These are phyloP conservation scores for Drosophila algonquin DNA, from an alignment of 2,888 invertebrate species.

Conservation along the genomic window DNA sequence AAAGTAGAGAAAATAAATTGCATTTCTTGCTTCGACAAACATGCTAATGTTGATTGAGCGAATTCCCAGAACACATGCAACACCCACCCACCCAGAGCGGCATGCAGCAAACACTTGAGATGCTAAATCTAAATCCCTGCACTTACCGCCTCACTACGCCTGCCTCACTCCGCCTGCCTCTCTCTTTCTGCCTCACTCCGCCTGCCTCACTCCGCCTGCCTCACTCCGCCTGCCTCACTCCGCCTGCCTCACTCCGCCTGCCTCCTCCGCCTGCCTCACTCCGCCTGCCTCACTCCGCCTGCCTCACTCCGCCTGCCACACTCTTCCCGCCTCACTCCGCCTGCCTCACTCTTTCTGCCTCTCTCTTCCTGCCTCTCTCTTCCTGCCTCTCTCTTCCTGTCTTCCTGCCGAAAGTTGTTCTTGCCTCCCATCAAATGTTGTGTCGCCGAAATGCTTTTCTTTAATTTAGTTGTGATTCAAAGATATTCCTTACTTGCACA, in stretches of 20 bases:
- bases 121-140: conserved; percentile 47
- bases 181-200: too few species aligned
- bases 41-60: conserved; percentile 67
- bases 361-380: too few species aligned
- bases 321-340: too few species aligned
- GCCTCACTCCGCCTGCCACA: too few species aligned
- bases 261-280: neutral
- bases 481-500: conserved; percentile 44
- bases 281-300: too few species aligned
- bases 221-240: too few species aligned
- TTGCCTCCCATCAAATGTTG: conserved; percentile 60
- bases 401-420: conserved; percentile 27
- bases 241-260: too few species aligned
- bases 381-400: too few species aligned
- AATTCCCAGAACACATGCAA: conserved; percentile 39
- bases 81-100: neutral
- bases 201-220: too few species aligned
- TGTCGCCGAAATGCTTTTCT: conserved; percentile 71
- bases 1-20: conserved; percentile 50
- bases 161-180: too few species aligned
- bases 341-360: too few species aligned
- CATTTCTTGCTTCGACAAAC: conserved; percentile 64
- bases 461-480: conserved; percentile 73
- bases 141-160: conserved; percentile 1
- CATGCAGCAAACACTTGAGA: conserved; percentile 31